phyloP scores from a whole-genome alignment of 1,140 invertebrate species.

The Lepidotrigona ventralis region DNA sequence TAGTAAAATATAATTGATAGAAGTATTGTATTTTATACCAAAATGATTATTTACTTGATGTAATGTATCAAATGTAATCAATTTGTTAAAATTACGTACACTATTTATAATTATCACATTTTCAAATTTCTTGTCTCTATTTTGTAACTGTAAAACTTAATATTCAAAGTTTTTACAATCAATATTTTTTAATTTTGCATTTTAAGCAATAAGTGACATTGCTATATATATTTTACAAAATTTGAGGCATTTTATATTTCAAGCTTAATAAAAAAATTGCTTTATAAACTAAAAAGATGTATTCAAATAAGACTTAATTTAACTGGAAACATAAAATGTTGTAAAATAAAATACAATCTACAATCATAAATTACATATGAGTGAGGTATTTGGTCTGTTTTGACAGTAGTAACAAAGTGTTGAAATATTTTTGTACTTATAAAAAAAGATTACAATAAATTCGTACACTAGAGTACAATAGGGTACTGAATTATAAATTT shows the following conservation, averaged over 20 bases:
- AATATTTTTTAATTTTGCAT: constrained; percentile 15
- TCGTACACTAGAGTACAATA: too few species aligned
- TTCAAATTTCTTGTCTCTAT: constrained; percentile 42
- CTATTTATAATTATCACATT: constrained; percentile 52
- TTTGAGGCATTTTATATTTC: constrained; percentile 4
- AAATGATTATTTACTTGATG: constrained; percentile 13
- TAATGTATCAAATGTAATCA: constrained; percentile 24
- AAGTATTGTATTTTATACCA: constrained; percentile 34
- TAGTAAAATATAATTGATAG: constrained; percentile 21
- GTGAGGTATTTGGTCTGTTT: constrained; percentile 58
- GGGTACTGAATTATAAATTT: constrained; percentile 38
- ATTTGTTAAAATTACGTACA: constrained; percentile 37
- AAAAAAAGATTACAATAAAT: constrained; percentile 47
- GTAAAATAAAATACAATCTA: constrained; percentile 51
- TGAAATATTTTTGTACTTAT: constrained; percentile 45
- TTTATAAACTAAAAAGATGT: constrained; percentile 24
- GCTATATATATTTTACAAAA: constrained; percentile 21
- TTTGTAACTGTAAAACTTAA: constrained; percentile 32
- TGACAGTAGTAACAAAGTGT: constrained; percentile 50
- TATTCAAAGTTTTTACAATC: constrained; percentile 21
- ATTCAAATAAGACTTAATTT: constrained; percentile 19
- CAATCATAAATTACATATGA: constrained; percentile 53
- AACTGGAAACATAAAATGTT: constrained; percentile 37
- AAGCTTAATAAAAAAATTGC: constrained; percentile 17
- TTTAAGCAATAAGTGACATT: constrained; percentile 20